phyloP scores from a whole-genome alignment of 2,888 invertebrate species.

The Sthenelais limicola region DNA sequence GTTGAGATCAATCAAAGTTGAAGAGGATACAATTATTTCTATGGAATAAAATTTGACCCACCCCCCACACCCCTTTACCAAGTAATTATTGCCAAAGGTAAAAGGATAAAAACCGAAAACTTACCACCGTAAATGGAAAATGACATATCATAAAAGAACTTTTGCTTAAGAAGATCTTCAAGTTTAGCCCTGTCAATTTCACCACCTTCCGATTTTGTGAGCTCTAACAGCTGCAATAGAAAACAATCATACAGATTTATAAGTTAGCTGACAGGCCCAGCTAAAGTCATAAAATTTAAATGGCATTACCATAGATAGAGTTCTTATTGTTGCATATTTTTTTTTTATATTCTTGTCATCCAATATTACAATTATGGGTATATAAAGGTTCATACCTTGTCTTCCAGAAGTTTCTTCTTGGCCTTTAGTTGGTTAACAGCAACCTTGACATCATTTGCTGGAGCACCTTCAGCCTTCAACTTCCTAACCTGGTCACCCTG shows the following conservation, averaged over 20 bases:
- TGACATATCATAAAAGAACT: slow-evolving; percentile 98
- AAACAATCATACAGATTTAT: no score
- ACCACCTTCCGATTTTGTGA: slow-evolving; percentile 69
- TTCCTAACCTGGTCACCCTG: slow-evolving; percentile 92
- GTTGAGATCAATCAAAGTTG: no score
- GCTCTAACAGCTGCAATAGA: slow-evolving; percentile 79
- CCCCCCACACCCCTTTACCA: no score
- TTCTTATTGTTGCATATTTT: no score
- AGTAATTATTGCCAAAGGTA: no score
- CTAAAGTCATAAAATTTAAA: no score
- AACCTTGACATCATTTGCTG: slow-evolving; percentile 92
- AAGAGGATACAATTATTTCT: no score
- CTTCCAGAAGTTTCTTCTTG: slow-evolving; percentile 91
- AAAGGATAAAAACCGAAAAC: slow-evolving; percentile 27
- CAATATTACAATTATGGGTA: not conserved
- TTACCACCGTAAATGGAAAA: slow-evolving; percentile 98
- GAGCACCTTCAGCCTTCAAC: slow-evolving; percentile 88
- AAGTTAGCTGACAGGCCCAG: no score
- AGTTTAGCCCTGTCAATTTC: slow-evolving; percentile 91
- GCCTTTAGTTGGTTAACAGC: slow-evolving; percentile 94
- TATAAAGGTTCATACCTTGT: slow-evolving; percentile 81
- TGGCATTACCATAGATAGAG: no score
- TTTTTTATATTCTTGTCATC: not conserved
- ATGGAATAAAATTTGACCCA: no score
- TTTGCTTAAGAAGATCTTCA: slow-evolving; percentile 96